phyloP scores from a whole-genome alignment of 2,113 vertebrate species.

The Scopus umbretta region DNA sequence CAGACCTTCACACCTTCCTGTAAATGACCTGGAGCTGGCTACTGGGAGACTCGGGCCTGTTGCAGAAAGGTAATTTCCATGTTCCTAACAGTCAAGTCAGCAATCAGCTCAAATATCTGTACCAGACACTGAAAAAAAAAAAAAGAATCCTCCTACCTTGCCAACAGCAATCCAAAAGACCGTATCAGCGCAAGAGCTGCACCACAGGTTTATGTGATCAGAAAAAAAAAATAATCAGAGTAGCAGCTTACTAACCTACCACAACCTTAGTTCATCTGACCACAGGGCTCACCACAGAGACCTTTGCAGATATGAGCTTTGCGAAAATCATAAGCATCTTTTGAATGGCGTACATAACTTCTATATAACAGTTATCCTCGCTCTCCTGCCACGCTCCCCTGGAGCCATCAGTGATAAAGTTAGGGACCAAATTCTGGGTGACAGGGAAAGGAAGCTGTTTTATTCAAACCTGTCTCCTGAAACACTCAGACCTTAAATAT shows the following conservation, averaged over 20 bases:
- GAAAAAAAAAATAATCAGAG: not conserved
- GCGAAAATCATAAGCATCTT: not conserved
- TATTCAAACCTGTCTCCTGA: not conserved
- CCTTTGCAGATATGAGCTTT: not conserved
- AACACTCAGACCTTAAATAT: not conserved
- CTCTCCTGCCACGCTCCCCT: not conserved
- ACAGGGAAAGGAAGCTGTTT: not conserved
- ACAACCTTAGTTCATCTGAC: not conserved
- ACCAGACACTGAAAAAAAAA: not conserved
- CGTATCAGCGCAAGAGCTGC: fast-evolving
- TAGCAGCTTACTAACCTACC: not conserved
- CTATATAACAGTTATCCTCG: not conserved
- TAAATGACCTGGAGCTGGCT: not conserved
- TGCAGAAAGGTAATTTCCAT: not conserved
- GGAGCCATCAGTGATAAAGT: not conserved
- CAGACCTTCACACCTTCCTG: not conserved
- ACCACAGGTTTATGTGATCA: not conserved
- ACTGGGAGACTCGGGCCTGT: not conserved
- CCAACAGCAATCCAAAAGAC: not conserved
- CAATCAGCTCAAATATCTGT: not conserved
- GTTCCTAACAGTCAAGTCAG: not conserved
- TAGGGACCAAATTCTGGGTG: not conserved
- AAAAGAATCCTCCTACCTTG: not conserved
- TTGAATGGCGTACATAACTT: not conserved
- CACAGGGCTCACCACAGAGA: not conserved